Conservation (phyloP, 2,888 invertebrate genomes). For the Chouioia cunea region DNA sequence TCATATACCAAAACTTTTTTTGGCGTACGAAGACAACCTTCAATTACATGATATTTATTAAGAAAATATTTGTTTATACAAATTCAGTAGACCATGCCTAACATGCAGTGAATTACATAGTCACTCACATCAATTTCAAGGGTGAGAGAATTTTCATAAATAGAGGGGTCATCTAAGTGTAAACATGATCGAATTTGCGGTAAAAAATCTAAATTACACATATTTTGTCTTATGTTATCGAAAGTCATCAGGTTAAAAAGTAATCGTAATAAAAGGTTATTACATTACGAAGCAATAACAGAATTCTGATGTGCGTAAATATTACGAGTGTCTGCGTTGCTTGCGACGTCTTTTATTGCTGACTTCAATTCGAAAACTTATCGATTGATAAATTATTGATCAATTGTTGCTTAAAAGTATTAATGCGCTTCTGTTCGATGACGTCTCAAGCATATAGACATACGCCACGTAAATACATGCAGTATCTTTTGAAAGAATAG, state of each 20-base stretch:
- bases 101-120: constrained; percentile 54
- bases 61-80: constrained; percentile 28
- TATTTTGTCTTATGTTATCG: neutral
- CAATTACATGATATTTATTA: neutral
- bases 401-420: neutral
- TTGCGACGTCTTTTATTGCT: constrained; percentile 3
- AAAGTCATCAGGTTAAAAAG: constrained; percentile 1
- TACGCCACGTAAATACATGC: neutral
- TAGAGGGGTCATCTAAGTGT: constrained; percentile 12
- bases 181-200: constrained; percentile 4
- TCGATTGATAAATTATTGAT: neutral
- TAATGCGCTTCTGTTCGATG: neutral
- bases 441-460: neutral
- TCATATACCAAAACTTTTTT: constrained; percentile 5
- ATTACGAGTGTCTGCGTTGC: constrained; percentile 4
- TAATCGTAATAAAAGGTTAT: constrained; percentile 14
- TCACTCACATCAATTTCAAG: constrained; percentile 38
- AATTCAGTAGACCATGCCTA: constrained; percentile 49
- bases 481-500: neutral
- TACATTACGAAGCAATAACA: constrained; percentile 17
- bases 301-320: constrained; percentile 28
- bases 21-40: neutral
- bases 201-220: constrained; percentile 35
- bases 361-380: no score
- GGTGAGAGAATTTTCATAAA: constrained; percentile 15